Percentiles rank a stretch among this genome's conserved stretches.
phyloP scores from a whole-genome alignment of 2,888 invertebrate species.

The Conistra vaccinii region DNA sequence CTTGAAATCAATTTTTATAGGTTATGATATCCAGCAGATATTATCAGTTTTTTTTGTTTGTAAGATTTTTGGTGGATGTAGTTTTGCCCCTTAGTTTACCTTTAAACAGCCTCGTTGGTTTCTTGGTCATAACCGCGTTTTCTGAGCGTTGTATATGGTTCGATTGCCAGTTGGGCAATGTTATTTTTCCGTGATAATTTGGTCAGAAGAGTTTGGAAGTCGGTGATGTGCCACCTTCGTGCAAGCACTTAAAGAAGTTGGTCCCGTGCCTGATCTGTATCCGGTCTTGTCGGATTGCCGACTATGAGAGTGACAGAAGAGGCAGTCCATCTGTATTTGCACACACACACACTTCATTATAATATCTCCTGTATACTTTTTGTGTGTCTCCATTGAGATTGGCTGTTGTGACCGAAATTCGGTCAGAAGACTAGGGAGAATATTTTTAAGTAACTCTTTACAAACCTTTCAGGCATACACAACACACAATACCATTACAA shows the following conservation, averaged over 20 bases:
- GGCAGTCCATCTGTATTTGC: not conserved
- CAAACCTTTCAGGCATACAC: constrained; percentile 65
- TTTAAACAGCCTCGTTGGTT: not conserved
- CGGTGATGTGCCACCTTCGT: not conserved
- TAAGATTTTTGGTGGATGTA: not conserved
- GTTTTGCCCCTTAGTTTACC: not conserved
- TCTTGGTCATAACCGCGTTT: not conserved
- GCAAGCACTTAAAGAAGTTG: not conserved
- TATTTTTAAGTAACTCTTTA: not conserved
- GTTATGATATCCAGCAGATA: constrained; percentile 16
- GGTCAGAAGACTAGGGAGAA: not conserved
- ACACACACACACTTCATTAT: not conserved
- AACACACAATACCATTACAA: constrained; percentile 49
- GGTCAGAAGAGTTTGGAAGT: not conserved
- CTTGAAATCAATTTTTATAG: constrained; percentile 17
- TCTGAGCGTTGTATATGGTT: not conserved
- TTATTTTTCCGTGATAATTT: constrained; percentile 5
- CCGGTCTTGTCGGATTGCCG: not conserved
- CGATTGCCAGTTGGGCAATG: not conserved
- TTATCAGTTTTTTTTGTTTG: not conserved
- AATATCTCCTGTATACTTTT: not conserved
- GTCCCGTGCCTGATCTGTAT: no score
- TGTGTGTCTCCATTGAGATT: not conserved
- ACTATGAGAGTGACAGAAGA: not conserved
- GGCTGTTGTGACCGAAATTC: not conserved